Base-by-base conservation (phyloP, 2,888 invertebrate genomes). In the Hydriomena furcata region DNA sequence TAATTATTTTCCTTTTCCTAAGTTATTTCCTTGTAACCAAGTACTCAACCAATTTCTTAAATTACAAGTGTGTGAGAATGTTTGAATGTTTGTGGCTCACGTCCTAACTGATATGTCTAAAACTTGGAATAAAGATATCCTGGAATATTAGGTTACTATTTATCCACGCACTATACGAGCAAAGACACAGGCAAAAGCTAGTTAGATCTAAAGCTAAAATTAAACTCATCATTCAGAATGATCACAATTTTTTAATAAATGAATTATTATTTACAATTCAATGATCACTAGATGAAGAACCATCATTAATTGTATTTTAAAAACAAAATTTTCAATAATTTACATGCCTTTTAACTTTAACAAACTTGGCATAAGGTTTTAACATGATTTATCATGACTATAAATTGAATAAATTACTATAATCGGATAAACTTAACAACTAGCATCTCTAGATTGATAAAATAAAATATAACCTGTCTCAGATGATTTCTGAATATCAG, bases 401-500 rank as follows among this genome's bases (percentile, higher is more conserved):
- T 79, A 79, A 79, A 78, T 79, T 72, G 74, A 81, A 84, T 87
- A 84, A 86, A 82, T 85, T 79, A 82, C 77, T 83, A 85, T 77
- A 75, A 70, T 70, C 73, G 70, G 73, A 75, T 66, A 84, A 83
- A 87, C 80, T 87, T 88, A 92, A 82, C 94, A 94, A 89, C 87
- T 90, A 87, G 86, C 89, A 65, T 97, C 97, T 76, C 96, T 94
- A 51, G 98, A 98, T 88, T 98, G 98, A 91, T 99, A 99, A 91
- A 99, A 99, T 72, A 99, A 92, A 82, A 99, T 99, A 90, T 99
- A 99, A 71, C 99, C 99, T 44, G 99, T 99, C 91, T 99, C 99
- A 27, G 99, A 99, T 62, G 98, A 99, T 90, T 99, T 99, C 84
- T 99, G 99, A 79, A 98, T 96, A 84, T 99, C 99, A 56, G 98